Base-by-base conservation (phyloP, 2,113 vertebrate genomes). In the Proteles cristata region DNA sequence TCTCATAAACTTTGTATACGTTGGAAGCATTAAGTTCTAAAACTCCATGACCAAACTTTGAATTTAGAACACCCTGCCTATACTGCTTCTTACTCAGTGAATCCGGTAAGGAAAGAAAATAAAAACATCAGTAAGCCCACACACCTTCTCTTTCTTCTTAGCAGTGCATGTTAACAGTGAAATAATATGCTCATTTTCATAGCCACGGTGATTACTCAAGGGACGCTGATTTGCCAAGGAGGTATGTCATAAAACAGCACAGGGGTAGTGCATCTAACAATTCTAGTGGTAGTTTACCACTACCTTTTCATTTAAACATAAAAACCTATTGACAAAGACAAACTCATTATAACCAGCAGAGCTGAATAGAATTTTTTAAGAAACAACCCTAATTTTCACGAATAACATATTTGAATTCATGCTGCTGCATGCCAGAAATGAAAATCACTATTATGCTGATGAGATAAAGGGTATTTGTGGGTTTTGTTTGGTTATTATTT, bases 271-370 rank as follows among this genome's bases (percentile, higher is more conserved):
- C 74, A 90, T 74, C 76, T 93, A 97, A 92, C 48, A 45, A 0
- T 94, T 98, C 95, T 84, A 81, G 33, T 93, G 89, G 82, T 79
- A 98, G 86, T 97, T 98, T 98, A 87, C 97, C 90, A 82, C 98
- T 96, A 98, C 94, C 96, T 98, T 98, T 98, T 97, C 91, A 94
- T 97, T 98, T 98, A 98, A 95, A 76, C 87, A 77, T 97, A 96
- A 98, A 96, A 97, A 81, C 81, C 65, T 55, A 91, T 97, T 98
- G 97, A 98, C 94, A 98, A 97, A 98, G 92, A 96, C 83, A 97
- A 97, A 97, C 87, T 98, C 80, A 96, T 98, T 98, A 93, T 53
- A 97, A 94, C 88, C 94, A 95, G 82, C 55, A 85, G 93, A 97
- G 92, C 96, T 95, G 84, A 98, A 80, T 97, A 73, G 69, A 97